phyloP scores from a whole-genome alignment of 2,113 vertebrate genomes.

The Rhea pennata region DNA sequence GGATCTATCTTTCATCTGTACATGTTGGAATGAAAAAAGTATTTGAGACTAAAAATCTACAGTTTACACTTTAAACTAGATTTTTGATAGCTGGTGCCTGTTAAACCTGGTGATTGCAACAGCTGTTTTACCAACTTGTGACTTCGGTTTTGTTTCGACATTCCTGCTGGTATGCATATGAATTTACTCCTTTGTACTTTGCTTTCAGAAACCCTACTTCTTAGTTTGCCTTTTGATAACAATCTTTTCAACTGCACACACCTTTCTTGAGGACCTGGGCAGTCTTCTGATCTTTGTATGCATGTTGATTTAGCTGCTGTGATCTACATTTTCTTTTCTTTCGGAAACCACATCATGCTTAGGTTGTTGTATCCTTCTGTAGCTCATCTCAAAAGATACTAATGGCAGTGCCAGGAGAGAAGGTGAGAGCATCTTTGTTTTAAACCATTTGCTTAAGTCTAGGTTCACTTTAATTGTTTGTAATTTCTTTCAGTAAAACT shows the following conservation, averaged over 20 bases:
- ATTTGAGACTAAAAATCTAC: conserved; percentile 18
- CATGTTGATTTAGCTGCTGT: not conserved
- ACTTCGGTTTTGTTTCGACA: conserved; percentile 44
- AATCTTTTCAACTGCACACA: not conserved
- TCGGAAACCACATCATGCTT: not conserved
- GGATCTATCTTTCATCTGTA: conserved; percentile 12
- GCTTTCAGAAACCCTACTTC: not conserved
- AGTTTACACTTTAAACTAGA: not conserved
- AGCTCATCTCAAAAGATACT: not conserved
- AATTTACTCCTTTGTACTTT: not conserved
- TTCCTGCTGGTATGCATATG: not conserved
- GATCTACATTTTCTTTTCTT: not conserved
- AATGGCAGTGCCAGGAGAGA: not conserved
- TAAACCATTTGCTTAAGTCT: not conserved
- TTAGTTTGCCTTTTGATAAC: conserved; percentile 6
- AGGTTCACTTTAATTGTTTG: not conserved
- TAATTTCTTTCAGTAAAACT: not conserved
- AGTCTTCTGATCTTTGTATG: not conserved
- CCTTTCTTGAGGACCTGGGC: not conserved
- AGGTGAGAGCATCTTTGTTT: not conserved
- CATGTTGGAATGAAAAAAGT: not conserved
- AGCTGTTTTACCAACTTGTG: conserved; percentile 38
- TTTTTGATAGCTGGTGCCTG: not conserved
- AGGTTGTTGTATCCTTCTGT: not conserved
- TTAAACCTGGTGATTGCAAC: conserved; percentile 30